A percentile compares a stretch with the other conserved stretches of the same genome.
Evolutionary conservation across 2,797 vertebrate species (phyloP).

Genomic region (Hypotaenidia philippensis): DNA sequence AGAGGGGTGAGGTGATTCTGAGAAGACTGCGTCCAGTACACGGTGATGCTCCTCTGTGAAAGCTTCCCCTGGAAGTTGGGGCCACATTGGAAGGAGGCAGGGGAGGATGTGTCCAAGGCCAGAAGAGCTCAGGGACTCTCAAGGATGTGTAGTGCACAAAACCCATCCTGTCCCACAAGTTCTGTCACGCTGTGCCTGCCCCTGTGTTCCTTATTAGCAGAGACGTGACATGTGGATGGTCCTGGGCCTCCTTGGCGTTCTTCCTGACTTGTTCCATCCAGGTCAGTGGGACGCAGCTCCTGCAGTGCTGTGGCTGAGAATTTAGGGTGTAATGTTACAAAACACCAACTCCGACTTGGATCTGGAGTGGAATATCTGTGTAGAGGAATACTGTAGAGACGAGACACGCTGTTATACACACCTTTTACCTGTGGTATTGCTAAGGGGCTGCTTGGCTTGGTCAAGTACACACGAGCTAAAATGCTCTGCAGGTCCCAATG

Average conservation of each 20-base stretch:
- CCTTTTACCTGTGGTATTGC: neutral
- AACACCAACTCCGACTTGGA: neutral
- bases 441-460: neutral
- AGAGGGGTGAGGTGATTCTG: neutral
- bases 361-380: neutral
- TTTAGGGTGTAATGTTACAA: neutral
- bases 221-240: neutral
- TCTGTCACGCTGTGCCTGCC: neutral
- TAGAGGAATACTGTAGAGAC: neutral
- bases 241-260: neutral
- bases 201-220: neutral
- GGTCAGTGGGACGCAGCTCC: neutral
- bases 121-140: neutral
- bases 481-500: neutral
- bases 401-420: fast-evolving
- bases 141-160: neutral
- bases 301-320: neutral
- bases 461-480: neutral
- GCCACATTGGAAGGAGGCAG: neutral
- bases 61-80: neutral
- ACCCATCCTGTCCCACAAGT: neutral
- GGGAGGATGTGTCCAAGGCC: neutral
- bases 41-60: neutral
- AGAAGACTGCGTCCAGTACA: neutral
- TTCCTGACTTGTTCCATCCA: neutral